Evolutionary conservation across 2,888 invertebrate species (phyloP).

Genomic region (Tortrix viridana): DNA sequence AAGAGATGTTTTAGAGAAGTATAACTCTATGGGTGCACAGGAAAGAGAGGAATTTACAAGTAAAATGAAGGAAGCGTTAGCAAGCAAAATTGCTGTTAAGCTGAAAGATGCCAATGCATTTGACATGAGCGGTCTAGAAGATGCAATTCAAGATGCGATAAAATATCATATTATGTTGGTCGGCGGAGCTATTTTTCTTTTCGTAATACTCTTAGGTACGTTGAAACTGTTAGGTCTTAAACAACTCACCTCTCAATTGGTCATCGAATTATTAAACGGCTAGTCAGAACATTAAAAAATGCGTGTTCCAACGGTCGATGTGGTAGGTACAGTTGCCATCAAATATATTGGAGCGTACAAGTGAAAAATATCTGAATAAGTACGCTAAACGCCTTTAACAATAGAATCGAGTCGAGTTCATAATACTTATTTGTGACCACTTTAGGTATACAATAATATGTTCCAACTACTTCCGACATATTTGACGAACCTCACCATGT

Average conservation of each 20-base stretch:
- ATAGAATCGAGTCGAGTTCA: too few species aligned
- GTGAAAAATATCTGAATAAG: too few species aligned
- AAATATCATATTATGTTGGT: slow-evolving; percentile 58
- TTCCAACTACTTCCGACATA: too few species aligned
- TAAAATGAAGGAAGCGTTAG: slow-evolving; percentile 66
- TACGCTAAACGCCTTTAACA: too few species aligned
- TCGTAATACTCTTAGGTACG: slow-evolving; percentile 48
- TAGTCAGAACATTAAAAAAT: too few species aligned
- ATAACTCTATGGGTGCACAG: slow-evolving; percentile 57
- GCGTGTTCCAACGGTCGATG: too few species aligned
- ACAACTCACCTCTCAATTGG: not conserved
- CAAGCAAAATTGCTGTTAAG: slow-evolving; percentile 57
- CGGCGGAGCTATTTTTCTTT: slow-evolving; percentile 52
- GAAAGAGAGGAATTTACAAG: slow-evolving; percentile 63
- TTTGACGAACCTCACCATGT: too few species aligned
- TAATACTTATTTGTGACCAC: too few species aligned
- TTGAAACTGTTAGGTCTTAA: slow-evolving; percentile 8
- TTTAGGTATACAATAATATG: too few species aligned
- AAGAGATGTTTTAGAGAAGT: slow-evolving; percentile 59
- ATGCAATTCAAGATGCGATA: slow-evolving; percentile 60
- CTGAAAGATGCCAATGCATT: slow-evolving; percentile 55
- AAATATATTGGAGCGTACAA: too few species aligned
- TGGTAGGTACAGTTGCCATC: too few species aligned
- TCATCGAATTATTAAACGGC: too few species aligned
- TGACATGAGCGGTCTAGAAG: slow-evolving; percentile 61